These are phyloP conservation scores for Sebastes minor DNA, from an alignment of 2,797 vertebrate species.

Conservation along the genomic window DNA sequence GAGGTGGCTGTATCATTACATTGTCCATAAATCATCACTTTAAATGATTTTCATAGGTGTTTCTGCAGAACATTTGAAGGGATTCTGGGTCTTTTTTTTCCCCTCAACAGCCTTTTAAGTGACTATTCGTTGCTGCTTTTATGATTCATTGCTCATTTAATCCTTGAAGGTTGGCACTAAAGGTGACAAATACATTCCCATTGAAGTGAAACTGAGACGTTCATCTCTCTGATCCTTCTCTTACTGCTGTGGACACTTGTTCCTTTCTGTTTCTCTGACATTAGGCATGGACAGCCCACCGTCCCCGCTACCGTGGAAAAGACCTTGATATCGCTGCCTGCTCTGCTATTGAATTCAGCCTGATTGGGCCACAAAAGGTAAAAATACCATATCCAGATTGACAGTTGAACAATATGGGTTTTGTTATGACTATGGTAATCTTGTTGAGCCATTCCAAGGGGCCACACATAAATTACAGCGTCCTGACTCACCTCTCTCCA, in stretches of 20 bases:
- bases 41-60: slow-evolving; percentile 5
- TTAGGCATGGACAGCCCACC: slow-evolving; percentile 68
- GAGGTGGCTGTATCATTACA: slow-evolving; percentile 15
- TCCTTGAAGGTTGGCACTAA: slow-evolving; percentile 63
- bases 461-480: slow-evolving; percentile 81
- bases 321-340: slow-evolving; percentile 66
- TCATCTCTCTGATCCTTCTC: slow-evolving; percentile 63
- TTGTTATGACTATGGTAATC: slow-evolving; percentile 85
- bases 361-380: slow-evolving; percentile 79
- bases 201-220: slow-evolving; percentile 77
- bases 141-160: slow-evolving; percentile 70
- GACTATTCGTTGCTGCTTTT: slow-evolving; percentile 59
- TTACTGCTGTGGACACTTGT: slow-evolving; percentile 66
- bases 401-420: slow-evolving; percentile 82
- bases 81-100: not conserved
- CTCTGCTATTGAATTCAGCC: slow-evolving; percentile 57
- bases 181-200: slow-evolving; percentile 66
- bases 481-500: slow-evolving; percentile 62
- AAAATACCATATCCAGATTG: slow-evolving; percentile 81
- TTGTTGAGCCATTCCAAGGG: slow-evolving; percentile 80
- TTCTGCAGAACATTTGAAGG: slow-evolving; percentile 17
- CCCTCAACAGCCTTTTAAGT: slow-evolving; percentile 52
- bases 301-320: slow-evolving; percentile 43
- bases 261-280: slow-evolving; percentile 66
- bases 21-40: slow-evolving; percentile 12